Base-by-base conservation (phyloP, 1,140 invertebrate species). In the Holcopasites calliopsidis region DNA sequence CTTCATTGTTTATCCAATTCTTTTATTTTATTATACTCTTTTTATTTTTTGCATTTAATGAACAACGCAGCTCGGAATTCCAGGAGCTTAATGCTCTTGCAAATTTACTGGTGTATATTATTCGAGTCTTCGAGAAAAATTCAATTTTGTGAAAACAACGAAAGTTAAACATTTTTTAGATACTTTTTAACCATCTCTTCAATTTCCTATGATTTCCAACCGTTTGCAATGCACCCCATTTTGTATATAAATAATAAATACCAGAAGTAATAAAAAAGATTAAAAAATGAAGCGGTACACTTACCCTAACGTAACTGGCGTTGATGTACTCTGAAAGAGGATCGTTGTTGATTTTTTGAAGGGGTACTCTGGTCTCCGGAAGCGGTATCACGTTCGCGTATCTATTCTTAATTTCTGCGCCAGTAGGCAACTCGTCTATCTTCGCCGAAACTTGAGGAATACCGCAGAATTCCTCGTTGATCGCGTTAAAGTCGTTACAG, bases 361-460 rank as follows among this genome's bases (percentile, higher is more conserved):
- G 92, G 35, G 94, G 93, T 2, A 98, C 97, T 82, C 97, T 93
- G 26, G 97, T 97, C 91, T 97, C 96, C 44, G 97, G 97, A 84
- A 97, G 93, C 57, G 97, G 97, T 84, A 98, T 95, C 38, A 98
- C 97, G 92, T 99, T 98, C 49, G 97, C 97, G 92, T 97, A 98
- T 82, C 97, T 94, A 90, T 99, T 98, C 90, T 98, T 98, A 60
- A 96, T 93, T 86, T 98, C 97, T 50, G 95, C 96, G 0, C 97
- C 97, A 0, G 93, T 89, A 0, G 97, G 97, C 28, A 99, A 93
- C 85, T 97, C 96, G 78, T 97, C 96, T 68, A 95, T 94, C 55
- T 94, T 93, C 0, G 95, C 95, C 2, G 94, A 94, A 7, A 96
- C 93, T 74, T 95, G 94, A 0, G 96, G 96, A 72, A 98, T 95